Evolutionary conservation across 2,888 invertebrate genomes (phyloP).

Genomic region (Meteorus colon): DNA sequence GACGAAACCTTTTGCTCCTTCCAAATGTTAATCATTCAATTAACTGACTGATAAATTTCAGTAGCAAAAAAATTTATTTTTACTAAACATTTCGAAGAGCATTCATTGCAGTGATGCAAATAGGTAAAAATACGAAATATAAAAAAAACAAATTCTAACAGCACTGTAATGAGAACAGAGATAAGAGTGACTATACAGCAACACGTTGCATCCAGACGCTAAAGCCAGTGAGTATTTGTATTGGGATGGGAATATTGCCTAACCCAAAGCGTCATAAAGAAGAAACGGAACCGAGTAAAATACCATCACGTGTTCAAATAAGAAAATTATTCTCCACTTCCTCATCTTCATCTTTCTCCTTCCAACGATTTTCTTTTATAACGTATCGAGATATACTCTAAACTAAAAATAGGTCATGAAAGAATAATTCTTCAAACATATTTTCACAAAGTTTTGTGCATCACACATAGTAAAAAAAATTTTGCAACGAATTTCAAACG

Average conservation of each 20-base stretch:
- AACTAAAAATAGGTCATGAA: too few species aligned
- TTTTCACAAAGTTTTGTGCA: too few species aligned
- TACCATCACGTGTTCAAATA: slow-evolving; percentile 13
- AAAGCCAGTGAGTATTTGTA: slow-evolving; percentile 41
- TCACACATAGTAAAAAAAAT: too few species aligned
- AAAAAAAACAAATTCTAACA: not conserved
- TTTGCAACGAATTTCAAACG: not conserved
- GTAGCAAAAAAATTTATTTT: too few species aligned
- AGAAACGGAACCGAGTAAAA: slow-evolving; percentile 20
- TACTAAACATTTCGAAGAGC: not conserved
- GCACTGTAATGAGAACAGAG: slow-evolving; percentile 32
- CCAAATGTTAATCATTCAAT: too few species aligned
- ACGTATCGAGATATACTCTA: too few species aligned
- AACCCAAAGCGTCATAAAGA: slow-evolving; percentile 45
- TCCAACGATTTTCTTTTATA: too few species aligned
- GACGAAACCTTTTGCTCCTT: too few species aligned
- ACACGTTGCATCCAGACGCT: slow-evolving; percentile 49
- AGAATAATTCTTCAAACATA: too few species aligned
- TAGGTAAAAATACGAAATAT: slow-evolving; percentile 1
- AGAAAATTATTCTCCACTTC: not conserved
- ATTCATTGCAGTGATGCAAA: not conserved
- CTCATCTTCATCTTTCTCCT: slow-evolving; percentile 10
- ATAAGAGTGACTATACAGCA: slow-evolving; percentile 30
- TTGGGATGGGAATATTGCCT: slow-evolving; percentile 30
- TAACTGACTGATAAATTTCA: too few species aligned